phyloP scores from a whole-genome alignment of 2,888 invertebrate genomes.

The Nomada ferruginata region DNA sequence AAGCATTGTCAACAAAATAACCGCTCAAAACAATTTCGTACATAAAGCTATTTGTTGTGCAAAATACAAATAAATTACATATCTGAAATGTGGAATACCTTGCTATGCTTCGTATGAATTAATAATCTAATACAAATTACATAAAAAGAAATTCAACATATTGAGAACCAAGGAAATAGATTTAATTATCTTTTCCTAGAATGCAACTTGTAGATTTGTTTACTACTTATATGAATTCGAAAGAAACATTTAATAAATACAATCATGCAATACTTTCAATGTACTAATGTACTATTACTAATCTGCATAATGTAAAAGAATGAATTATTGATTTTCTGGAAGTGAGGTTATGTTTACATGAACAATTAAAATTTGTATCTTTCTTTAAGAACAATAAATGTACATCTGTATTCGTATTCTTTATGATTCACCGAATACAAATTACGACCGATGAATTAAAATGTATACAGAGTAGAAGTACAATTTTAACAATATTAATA shows the following conservation, averaged over 20 bases:
- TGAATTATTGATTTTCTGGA: constrained; percentile 80
- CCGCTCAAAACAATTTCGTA: not conserved
- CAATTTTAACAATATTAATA: constrained; percentile 12
- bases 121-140: constrained; percentile 5
- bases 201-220: not conserved
- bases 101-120: not conserved
- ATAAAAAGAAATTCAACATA: not conserved
- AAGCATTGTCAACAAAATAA: not conserved
- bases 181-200: not conserved
- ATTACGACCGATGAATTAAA: not conserved
- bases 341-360: constrained; percentile 81
- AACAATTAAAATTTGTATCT: constrained; percentile 28
- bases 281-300: constrained; percentile 35
- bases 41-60: not conserved
- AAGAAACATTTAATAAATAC: not conserved
- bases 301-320: constrained; percentile 55
- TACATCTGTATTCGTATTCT: not conserved
- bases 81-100: not conserved
- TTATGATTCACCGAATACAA: not conserved
- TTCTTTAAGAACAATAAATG: not conserved
- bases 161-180: not conserved
- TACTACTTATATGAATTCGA: not conserved
- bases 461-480: not conserved
- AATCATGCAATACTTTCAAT: constrained; percentile 23
- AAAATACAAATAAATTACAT: not conserved